Evolutionary conservation across 1,140 invertebrate genomes (phyloP).

Genomic region (Melanaphis sacchari): DNA sequence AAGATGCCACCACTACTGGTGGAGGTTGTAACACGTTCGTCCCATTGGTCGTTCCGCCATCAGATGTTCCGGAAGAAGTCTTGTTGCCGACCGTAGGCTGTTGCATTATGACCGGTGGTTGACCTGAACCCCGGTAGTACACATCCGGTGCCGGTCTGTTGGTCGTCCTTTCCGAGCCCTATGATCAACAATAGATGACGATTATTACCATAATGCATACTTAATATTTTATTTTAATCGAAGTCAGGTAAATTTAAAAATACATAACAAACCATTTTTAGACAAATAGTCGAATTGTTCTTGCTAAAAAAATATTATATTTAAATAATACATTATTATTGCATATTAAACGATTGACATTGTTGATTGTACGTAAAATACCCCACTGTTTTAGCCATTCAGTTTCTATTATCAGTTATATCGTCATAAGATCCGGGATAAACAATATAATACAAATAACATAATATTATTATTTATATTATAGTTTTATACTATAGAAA

Average conservation of each 20-base stretch:
- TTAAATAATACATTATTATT: no score
- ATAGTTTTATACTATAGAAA: background rate
- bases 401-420: no score
- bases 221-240: no score
- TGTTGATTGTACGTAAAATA: no score
- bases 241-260: background rate
- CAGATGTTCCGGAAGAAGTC: background rate
- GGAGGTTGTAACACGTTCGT: slow-evolving; percentile 68
- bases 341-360: no score
- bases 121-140: slow-evolving; percentile 7
- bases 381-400: no score
- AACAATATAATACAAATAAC: no score
- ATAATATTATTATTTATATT: no score
- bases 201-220: background rate
- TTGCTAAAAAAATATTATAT: no score
- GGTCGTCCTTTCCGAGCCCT: background rate
- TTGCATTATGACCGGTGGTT: background rate
- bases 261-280: no score
- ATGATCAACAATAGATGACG: background rate
- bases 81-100: background rate
- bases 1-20: slow-evolving; percentile 61
- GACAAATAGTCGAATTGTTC: no score
- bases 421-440: no score
- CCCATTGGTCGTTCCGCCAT: background rate
- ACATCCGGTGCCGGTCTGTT: background rate